Evolutionary conservation across 2,113 vertebrate genomes (phyloP), one percentile per base, ranked within the genome.

Genomic region (Mesitornis unicolor): DNA sequence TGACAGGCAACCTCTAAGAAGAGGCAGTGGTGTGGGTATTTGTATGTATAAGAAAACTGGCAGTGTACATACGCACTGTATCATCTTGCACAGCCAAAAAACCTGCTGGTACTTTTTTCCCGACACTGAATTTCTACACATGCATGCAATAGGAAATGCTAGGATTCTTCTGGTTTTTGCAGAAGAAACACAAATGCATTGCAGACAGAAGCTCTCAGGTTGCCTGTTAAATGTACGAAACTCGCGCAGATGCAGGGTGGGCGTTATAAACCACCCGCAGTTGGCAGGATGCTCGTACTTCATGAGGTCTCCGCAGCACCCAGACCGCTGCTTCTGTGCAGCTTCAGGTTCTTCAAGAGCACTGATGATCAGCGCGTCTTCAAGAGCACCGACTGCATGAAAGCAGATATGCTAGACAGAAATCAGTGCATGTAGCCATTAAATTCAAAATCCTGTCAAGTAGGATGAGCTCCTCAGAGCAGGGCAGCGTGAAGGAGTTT

Each of bases 341-440:
- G 2, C 57, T 48, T 35, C 54, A 63, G 21, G 17, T 81, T 50
- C 68, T 80, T 38, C 69, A 43, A n/a, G 15, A 59, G 60, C n/a
- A 3, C 31, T 20, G 33, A 13, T 14, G 1, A 25, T 14, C 29
- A 13, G 56, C 2, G 0, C 1, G 0, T 31, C 63, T 61, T 51
- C 51, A 67, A 36, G 51, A 75, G 56, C 33, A 7, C 5, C 1
- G 3, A 7, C 65, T n/a, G 71, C 60, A 25, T 1, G 0, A 14
- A 31, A 93, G 42, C 64, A 78, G 56, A 28, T 38, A 16, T 68
- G 43, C 63, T 19, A 36, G 38, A 11, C 26, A 70, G 68, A 89
- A 81, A 81, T n/a, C 28, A 19, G 57, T 13, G n/a, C 17, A 9
- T 47, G 18, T 38, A 79, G 56, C 68, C 70, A n/a, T 59, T 54